phyloP scores from a whole-genome alignment of 2,888 invertebrate genomes.

The Aphrophora alni region DNA sequence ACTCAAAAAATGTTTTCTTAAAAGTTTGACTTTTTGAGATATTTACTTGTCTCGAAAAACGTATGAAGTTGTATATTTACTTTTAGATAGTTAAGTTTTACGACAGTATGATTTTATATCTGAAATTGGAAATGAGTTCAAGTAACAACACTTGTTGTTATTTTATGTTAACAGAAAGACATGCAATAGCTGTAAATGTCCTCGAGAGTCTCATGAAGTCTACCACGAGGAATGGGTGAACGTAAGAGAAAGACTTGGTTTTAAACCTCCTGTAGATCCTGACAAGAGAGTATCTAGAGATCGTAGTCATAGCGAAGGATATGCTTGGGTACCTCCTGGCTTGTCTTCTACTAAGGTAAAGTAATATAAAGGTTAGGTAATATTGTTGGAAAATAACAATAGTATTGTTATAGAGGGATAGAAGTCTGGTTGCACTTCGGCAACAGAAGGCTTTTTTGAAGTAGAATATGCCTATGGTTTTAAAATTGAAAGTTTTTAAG shows the following conservation, averaged over 20 bases:
- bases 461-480: not conserved
- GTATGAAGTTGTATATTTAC: too few relatives aligned
- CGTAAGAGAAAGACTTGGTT: constrained; percentile 74
- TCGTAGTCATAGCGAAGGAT: constrained; percentile 63
- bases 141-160: too few relatives aligned
- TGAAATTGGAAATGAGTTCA: too few relatives aligned
- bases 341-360: constrained; percentile 52
- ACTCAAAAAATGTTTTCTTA: too few relatives aligned
- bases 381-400: too few relatives aligned
- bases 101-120: too few relatives aligned
- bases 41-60: too few relatives aligned
- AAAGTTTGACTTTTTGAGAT: too few relatives aligned
- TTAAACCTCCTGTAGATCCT: constrained; percentile 65
- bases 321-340: constrained; percentile 76
- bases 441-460: not conserved
- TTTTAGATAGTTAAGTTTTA: too few relatives aligned
- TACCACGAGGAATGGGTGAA: constrained; percentile 87
- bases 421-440: not conserved
- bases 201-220: constrained; percentile 87
- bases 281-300: constrained; percentile 65
- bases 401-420: too few relatives aligned
- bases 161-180: constrained; percentile 80
- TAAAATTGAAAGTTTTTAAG: too few relatives aligned
- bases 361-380: too few relatives aligned
- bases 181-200: constrained; percentile 92